Conservation (phyloP, 2,888 invertebrate species). For the Nephrotoma flavescens region DNA sequence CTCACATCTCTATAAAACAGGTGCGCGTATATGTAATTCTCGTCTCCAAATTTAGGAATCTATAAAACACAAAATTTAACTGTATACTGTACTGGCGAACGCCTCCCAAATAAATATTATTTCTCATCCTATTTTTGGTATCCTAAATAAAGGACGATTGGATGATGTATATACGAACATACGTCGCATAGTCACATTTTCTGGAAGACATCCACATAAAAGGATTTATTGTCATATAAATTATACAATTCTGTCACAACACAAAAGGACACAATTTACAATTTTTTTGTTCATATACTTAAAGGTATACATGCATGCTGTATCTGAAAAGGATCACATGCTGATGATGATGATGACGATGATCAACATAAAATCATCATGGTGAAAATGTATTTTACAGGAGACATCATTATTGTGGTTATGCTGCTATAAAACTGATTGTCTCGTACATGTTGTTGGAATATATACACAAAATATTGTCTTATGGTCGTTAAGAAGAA, state of each 20-base stretch:
- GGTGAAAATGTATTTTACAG: neutral
- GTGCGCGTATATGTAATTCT: neutral
- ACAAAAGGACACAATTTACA: neutral
- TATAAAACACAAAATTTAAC: neutral
- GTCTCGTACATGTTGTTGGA: neutral
- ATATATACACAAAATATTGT: neutral
- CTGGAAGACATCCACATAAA: neutral
- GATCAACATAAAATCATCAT: neutral
- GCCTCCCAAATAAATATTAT: neutral
- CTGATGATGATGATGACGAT: neutral
- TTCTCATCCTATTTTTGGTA: neutral
- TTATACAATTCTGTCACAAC: neutral
- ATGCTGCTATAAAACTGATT: neutral
- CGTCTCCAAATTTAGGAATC: neutral
- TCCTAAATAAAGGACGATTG: neutral
- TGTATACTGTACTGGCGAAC: neutral
- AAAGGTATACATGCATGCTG: neutral
- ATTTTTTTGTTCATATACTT: neutral
- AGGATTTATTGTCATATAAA: neutral
- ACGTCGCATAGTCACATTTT: neutral
- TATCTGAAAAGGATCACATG: neutral
- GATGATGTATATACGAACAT: no score
- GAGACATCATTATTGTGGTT: neutral
- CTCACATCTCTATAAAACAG: neutral
- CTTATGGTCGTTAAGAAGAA: neutral